Evolutionary conservation across 2,797 vertebrate genomes (phyloP).

Genomic region (Potorous gilbertii): DNA sequence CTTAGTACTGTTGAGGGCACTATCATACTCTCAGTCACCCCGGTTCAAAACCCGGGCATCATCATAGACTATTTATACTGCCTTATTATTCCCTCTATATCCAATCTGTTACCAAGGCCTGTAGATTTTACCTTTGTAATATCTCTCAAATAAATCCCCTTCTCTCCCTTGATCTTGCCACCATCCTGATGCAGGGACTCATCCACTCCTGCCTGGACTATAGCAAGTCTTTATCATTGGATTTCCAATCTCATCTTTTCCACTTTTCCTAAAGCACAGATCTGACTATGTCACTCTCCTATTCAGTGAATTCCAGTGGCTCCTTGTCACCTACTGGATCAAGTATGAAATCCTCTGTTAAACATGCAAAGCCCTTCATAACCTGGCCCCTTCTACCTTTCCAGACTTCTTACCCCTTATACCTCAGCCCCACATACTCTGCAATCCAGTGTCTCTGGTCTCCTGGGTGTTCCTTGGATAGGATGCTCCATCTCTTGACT

Average conservation of each 20-base stretch:
- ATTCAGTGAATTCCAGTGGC: too few species aligned
- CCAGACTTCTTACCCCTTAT: neutral
- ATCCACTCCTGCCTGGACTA: neutral
- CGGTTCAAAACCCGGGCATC: neutral
- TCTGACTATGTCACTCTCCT: too few species aligned
- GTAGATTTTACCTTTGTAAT: neutral
- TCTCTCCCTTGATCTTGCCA: neutral
- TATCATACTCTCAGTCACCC: neutral
- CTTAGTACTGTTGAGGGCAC: neutral
- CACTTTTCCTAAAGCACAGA: too few species aligned
- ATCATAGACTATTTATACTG: neutral
- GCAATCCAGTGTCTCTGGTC: neutral
- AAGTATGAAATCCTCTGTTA: too few species aligned
- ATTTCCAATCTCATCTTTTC: too few species aligned
- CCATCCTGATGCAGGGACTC: neutral
- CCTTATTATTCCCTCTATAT: neutral
- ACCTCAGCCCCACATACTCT: neutral
- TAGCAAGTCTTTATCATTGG: too few species aligned
- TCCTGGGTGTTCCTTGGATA: neutral
- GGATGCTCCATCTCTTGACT: neutral
- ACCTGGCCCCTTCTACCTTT: neutral
- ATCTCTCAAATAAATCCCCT: neutral
- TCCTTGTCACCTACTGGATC: too few species aligned
- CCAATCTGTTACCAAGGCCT: neutral
- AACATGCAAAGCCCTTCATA: neutral